These are phyloP conservation scores for Botia kubotai DNA, from an alignment of 2,797 vertebrate genomes.

Conservation along the genomic window DNA sequence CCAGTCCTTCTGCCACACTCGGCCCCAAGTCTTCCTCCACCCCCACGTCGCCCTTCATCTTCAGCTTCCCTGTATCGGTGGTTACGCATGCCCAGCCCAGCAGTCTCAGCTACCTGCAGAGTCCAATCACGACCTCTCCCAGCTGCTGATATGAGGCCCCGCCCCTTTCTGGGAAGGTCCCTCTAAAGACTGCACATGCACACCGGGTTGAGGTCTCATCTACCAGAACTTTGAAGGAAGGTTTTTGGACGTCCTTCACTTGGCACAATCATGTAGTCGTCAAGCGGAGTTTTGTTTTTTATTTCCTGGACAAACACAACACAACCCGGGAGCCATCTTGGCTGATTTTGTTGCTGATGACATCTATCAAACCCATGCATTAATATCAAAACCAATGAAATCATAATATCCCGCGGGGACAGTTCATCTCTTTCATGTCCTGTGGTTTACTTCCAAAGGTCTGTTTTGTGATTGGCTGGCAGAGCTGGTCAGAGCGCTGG, in stretches of 20 bases:
- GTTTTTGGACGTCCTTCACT: neutral
- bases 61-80: conserved; percentile 83
- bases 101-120: conserved; percentile 77
- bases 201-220: neutral
- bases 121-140: conserved; percentile 81
- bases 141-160: conserved; percentile 77
- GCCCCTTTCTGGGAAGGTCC: neutral
- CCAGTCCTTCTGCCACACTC: conserved; percentile 69
- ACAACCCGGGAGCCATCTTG: neutral
- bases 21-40: conserved; percentile 78
- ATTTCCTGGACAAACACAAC: neutral
- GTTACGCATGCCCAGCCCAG: conserved; percentile 69
- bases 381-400: conserved; percentile 18
- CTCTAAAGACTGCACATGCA: conserved; percentile 26
- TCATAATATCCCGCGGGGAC: conserved; percentile 14
- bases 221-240: neutral
- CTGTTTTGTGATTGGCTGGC: conserved; percentile 5
- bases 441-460: conserved; percentile 50
- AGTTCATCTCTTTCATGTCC: conserved; percentile 43
- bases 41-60: conserved; percentile 81
- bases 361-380: neutral
- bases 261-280: neutral
- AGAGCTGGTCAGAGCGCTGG: conserved; percentile 62
- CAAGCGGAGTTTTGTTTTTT: neutral
- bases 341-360: neutral